Evolutionary conservation across 2,888 invertebrate genomes (phyloP), one percentile per base, ranked within the genome.

Genomic region (Rhagophthalmus giganteus): DNA sequence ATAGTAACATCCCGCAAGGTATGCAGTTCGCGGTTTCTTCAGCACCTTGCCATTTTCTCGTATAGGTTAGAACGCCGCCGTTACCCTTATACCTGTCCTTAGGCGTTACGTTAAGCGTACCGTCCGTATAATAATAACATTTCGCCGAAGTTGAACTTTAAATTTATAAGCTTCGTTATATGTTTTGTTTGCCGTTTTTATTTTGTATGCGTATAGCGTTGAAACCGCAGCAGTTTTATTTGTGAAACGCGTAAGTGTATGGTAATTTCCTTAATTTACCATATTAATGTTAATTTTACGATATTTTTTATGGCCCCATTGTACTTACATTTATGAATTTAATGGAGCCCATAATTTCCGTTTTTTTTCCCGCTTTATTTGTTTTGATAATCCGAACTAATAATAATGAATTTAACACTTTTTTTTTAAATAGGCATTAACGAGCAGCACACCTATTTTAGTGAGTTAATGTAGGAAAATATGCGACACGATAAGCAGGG

Each of bases 161-260:
- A 57, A 57, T 54, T 55, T 57, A 57, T 57, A 50, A 49, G 34
- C 44, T 46, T 55, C 49, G 47, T 55, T 50, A 53, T n/a, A n/a
- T 55, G 46, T 47, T 45, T 47, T 47, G 41, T 48, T 39, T 38
- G 52, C 41, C 37, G 45, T 49, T 49, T 51, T 52, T 46, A 52
- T 46, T 41, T 35, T 46, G 40, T 52, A 40, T 52, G 46, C 37
- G 40, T 38, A n/a, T n/a, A 26, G 12, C 34, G 35, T 20, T 28
- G 35, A 41, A 48, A 39, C 41, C 24, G 49, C 41, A 31, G 13
- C 31, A 38, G 26, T 28, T 24, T 38, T 2, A 32, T 37, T 38
- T 46, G 24, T 31, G 32, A 38, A 28, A 28, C 7, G 28, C 28
- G 12, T 16, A 30, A 31, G 25, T 13, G 39, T 32, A 39, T 39